Evolutionary conservation across 2,797 vertebrate genomes (phyloP), one percentile per base, ranked within the genome.

Genomic region (Oryzias dopingdopingensis): DNA sequence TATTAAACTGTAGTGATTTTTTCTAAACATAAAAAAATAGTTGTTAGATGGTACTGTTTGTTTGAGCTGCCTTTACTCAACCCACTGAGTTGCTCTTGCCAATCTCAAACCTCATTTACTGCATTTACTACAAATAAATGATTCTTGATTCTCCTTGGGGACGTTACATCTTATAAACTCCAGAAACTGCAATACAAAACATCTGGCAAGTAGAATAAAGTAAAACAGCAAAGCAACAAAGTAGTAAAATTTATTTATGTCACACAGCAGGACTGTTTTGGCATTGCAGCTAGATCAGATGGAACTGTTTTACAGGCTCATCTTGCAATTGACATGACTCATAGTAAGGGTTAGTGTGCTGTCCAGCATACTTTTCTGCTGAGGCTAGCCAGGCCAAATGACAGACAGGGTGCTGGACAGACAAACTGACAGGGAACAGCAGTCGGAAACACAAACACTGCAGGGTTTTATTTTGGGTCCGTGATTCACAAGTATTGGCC

Each of bases 401-500:
- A 82, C 77, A 65, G 67, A 72, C 66, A 41, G 50, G 29, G 72
- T 59, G 61, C 55, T 14, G 45, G 72, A 82, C 73, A 17, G 72
- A 78, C 62, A 59, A 37, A 60, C 44, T 26, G 62, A 80, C 76
- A 65, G 66, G 26, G 15, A 63, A 66, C 81, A 63, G 74, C 74
- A 59, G 68, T 82, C 49, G 72, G 84, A 89, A 87, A 79, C 80
- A 82, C 74, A 89, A 81, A 79, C 82, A 82, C 65, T 56, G 71
- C 53, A 1, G 29, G 23, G 49, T 71, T 83, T 89, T 90, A 91
- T 91, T 92, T 88, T 86, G 60, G 86, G 74, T 73, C 26, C 41
- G 58, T 86, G 84, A 87, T 82, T 89, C 83, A 88, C 40, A 64
- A 76, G 78, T 66, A 71, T 69, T 54, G 65, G 84, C 70, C 44